Percentiles rank a stretch among this genome's conserved stretches.
These are phyloP conservation scores for Pteropus rufus DNA, from an alignment of 2,797 vertebrate species.

Conservation along the genomic window DNA sequence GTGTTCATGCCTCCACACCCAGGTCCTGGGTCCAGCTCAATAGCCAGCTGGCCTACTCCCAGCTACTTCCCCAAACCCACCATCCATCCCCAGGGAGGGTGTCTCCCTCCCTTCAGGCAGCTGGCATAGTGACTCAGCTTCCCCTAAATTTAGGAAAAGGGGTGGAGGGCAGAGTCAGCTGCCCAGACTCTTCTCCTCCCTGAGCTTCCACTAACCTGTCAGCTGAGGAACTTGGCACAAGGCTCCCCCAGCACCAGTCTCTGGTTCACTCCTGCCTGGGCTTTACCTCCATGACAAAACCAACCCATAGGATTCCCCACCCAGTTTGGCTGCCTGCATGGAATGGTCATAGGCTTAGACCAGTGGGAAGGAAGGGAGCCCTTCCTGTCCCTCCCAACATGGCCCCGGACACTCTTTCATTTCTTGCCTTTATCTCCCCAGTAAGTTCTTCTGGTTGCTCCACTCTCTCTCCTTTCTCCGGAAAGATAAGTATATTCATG, in stretches of 20 bases:
- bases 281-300: background rate
- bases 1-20: background rate
- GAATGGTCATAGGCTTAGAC: background rate
- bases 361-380: background rate
- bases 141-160: slow-evolving; percentile 59
- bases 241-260: background rate
- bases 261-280: background rate
- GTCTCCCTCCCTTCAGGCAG: slow-evolving; percentile 38
- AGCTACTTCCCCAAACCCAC: slow-evolving; percentile 27
- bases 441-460: background rate
- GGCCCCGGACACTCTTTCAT: background rate
- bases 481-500: background rate
- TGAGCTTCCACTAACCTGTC: background rate
- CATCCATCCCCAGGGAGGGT: background rate
- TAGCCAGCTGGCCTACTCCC: background rate
- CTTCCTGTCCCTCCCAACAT: background rate
- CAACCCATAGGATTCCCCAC: background rate
- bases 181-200: background rate
- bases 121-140: slow-evolving; percentile 66
- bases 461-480: background rate
- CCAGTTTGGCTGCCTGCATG: background rate
- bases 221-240: background rate
- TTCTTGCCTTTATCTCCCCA: background rate
- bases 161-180: slow-evolving; percentile 16
- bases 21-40: background rate